These are phyloP conservation scores for Formica exsecta DNA, from an alignment of 1,140 invertebrate species.

Conservation along the genomic window DNA sequence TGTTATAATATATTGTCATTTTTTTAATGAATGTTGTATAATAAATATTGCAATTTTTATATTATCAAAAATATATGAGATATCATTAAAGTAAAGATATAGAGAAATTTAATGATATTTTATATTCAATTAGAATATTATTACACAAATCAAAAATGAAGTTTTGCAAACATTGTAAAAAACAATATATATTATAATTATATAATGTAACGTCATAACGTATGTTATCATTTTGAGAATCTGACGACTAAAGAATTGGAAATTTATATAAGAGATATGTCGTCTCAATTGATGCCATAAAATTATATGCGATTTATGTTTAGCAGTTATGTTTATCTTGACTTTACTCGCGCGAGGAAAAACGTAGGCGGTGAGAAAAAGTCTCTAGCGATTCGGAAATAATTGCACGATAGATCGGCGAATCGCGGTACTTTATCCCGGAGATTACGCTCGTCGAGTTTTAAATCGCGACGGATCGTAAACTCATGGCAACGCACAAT, in stretches of 20 bases:
- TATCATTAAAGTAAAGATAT: no score
- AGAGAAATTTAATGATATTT: no score
- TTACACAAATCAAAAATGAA: no score
- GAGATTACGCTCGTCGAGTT: conserved; percentile 10
- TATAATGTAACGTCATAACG: not conserved
- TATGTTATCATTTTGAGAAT: no score
- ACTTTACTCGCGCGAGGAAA: conserved; percentile 23
- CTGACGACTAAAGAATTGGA: no score
- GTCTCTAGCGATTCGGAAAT: conserved; percentile 19
- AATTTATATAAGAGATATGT: not conserved
- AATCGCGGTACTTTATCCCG: conserved; percentile 39
- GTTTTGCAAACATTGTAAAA: no score
- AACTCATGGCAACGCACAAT: conserved; percentile 19
- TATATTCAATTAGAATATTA: no score
- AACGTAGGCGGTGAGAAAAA: not conserved
- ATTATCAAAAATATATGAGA: no score
- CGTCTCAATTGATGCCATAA: not conserved
- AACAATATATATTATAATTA: not conserved
- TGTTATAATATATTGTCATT: not conserved
- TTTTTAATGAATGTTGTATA: no score
- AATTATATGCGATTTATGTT: not conserved
- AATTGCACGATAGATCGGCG: conserved; percentile 12
- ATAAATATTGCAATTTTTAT: no score
- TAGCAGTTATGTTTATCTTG: not conserved
- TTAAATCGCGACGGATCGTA: conserved; percentile 56